Conservation (phyloP, 2,888 invertebrate genomes). For the Calameuta filiformis region DNA sequence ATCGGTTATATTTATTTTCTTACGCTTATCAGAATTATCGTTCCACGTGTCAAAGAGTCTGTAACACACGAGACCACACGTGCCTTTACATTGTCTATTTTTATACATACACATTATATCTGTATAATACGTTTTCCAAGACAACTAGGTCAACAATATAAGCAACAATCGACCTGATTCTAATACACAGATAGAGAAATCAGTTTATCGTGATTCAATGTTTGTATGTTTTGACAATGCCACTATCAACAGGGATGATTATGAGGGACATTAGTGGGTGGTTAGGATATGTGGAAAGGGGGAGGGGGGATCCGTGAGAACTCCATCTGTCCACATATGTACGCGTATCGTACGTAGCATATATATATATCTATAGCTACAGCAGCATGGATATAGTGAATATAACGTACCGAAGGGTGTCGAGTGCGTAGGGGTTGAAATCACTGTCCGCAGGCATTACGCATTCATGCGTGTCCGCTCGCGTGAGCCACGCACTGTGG, state of each 20-base stretch:
- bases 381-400: background rate
- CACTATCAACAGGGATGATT: constrained; percentile 50
- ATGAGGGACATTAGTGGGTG: constrained; percentile 42
- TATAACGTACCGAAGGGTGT: constrained; percentile 28
- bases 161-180: too few species aligned
- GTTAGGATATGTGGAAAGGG: constrained; percentile 7
- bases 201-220: constrained; percentile 18
- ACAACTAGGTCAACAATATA: too few species aligned
- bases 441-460: constrained; percentile 62
- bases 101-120: background rate
- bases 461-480: constrained; percentile 53
- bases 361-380: background rate
- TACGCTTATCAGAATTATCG: background rate
- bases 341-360: constrained; percentile 10
- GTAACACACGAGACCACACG: background rate
- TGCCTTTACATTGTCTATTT: background rate
- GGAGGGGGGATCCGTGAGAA: constrained; percentile 49
- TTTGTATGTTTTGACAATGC: constrained; percentile 51
- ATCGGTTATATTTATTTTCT: background rate
- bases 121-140: too few species aligned
- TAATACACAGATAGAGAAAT: background rate
- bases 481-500: constrained; percentile 36
- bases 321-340: constrained; percentile 52
- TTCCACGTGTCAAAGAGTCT: background rate
- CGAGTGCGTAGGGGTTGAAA: constrained; percentile 58